Evolutionary conservation across 2,888 invertebrate genomes (phyloP).

Genomic region (Spilosoma lubricipeda): DNA sequence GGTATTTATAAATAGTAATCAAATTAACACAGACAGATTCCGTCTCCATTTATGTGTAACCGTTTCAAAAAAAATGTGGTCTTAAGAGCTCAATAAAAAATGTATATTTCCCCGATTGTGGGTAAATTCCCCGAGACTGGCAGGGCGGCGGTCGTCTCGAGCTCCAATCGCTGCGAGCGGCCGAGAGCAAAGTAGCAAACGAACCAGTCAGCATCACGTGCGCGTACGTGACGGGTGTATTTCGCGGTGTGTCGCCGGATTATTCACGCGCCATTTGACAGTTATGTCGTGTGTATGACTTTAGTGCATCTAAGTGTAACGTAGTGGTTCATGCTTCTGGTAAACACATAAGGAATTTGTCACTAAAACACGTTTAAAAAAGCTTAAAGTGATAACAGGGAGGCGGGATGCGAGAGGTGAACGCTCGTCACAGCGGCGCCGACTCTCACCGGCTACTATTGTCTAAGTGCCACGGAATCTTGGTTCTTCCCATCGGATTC

Average conservation of each 20-base stretch:
- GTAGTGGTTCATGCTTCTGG: constrained; percentile 72
- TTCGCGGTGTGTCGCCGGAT: constrained; percentile 55
- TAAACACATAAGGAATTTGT: constrained; percentile 65
- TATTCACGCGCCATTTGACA: constrained; percentile 83
- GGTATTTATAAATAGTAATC: constrained; percentile 5
- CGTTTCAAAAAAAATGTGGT: neutral
- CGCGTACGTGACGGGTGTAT: constrained; percentile 73
- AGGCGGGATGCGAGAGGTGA: constrained; percentile 82
- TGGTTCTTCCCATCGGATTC: constrained; percentile 85
- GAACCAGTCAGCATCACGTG: constrained; percentile 84
- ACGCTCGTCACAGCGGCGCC: constrained; percentile 84
- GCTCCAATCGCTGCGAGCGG: constrained; percentile 66
- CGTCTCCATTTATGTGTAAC: neutral
- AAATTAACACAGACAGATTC: neutral
- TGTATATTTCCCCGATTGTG: constrained; percentile 57
- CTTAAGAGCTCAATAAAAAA: neutral
- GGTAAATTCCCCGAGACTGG: constrained; percentile 64
- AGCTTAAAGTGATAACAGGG: constrained; percentile 68
- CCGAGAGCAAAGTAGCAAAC: constrained; percentile 61
- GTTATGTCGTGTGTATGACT: constrained; percentile 79
- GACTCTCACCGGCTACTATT: constrained; percentile 84
- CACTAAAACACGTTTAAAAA: constrained; percentile 49
- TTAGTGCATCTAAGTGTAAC: constrained; percentile 73
- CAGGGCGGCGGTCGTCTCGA: constrained; percentile 68
- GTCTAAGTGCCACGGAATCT: constrained; percentile 85